phyloP scores from a whole-genome alignment of 1,140 invertebrate species.

The Samia ricini region DNA sequence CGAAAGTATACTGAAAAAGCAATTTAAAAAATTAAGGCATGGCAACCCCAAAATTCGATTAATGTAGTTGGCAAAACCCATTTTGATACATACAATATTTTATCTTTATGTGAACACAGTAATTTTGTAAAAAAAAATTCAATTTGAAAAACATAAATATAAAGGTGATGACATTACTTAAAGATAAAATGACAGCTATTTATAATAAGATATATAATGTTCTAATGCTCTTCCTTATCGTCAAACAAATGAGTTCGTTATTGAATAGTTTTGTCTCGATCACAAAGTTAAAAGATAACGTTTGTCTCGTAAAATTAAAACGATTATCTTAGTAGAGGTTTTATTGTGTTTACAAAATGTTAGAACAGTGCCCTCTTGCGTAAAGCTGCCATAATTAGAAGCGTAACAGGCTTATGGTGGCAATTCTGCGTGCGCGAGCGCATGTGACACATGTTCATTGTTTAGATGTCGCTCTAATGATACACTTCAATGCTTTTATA shows the following conservation, averaged over 20 bases:
- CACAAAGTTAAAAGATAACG: not conserved
- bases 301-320: not conserved
- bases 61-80: too few relatives aligned
- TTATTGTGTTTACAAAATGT: constrained; percentile 1
- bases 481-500: not conserved
- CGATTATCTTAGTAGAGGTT: not conserved
- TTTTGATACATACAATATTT: too few relatives aligned
- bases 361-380: constrained; percentile 1
- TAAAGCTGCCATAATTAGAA: not conserved
- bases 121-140: too few relatives aligned
- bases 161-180: too few relatives aligned
- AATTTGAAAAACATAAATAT: too few relatives aligned
- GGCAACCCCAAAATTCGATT: too few relatives aligned
- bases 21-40: too few relatives aligned
- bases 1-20: too few relatives aligned
- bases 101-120: too few relatives aligned
- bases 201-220: not conserved
- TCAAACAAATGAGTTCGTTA: not conserved
- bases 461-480: constrained; percentile 44
- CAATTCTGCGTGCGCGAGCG: constrained; percentile 28
- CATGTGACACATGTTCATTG: constrained; percentile 50
- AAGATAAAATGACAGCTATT: too few relatives aligned
- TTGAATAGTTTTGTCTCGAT: not conserved
- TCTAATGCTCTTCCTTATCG: not conserved
- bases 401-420: constrained; percentile 11